Evolutionary conservation across 2,888 invertebrate species (phyloP), one percentile per base, ranked within the genome.

Genomic region (Clunio marinus): DNA sequence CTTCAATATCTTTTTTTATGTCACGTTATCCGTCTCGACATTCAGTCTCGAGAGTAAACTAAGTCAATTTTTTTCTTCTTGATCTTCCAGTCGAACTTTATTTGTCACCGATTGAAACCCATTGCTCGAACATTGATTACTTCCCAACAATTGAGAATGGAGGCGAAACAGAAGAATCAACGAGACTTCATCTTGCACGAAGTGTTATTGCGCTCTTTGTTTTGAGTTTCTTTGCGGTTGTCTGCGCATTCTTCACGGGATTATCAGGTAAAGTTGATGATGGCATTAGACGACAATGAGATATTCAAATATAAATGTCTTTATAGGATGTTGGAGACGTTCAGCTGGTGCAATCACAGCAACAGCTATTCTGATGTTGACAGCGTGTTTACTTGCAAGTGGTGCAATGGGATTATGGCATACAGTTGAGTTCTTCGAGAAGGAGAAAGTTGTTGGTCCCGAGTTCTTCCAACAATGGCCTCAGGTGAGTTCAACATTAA

Each of bases 351-450:
- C 95, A 77, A 92, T 96, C 74, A 93, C 95, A 27, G 91, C 93
- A 65, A 96, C 96, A 2, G 95, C 95, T 28, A 91, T 96, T 73
- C 71, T 79, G 51, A 72, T 79, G 71, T 72, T 79, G 70, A 76
- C 77, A 65, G 76, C 79, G 89, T 95, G 94, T 80, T 80, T 96
- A 70, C 80, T 96, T 74, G 88, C 93, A 71, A 96, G 95, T 32
- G 94, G 93, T 70, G 93, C 90, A 51, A 96, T 96, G 95, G 95
- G 94, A 51, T 81, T 95, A 59, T 96, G 95, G 95, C 95, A 96
- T 77, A 94, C 93, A 67, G 94, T 94, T 27, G 95, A 96, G 78
- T 96, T 95, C 80, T 94, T 91, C 76, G 96, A 96, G 80, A 92
- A 93, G 76, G 93, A 95, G 79, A 93, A 94, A 77, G 88, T 94